Evolutionary conservation across 2,888 invertebrate species (phyloP).

Genomic region (Cybosia mesomella): DNA sequence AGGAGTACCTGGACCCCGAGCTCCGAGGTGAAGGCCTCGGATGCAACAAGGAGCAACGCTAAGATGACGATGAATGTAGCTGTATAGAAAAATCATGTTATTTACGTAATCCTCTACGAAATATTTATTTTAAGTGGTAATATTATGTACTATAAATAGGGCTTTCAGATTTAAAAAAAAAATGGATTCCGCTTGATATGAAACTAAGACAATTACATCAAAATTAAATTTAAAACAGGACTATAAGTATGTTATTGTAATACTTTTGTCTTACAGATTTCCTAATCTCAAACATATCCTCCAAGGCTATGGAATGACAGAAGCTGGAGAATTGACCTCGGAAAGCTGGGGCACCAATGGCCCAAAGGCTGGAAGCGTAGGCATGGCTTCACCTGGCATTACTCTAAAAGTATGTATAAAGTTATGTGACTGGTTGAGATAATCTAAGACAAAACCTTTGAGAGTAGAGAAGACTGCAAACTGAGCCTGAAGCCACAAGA

Average conservation of each 20-base stretch:
- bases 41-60: too few relatives aligned
- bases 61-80: too few relatives aligned
- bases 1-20: too few relatives aligned
- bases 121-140: too few relatives aligned
- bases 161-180: too few relatives aligned
- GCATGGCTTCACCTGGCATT: conserved; percentile 70
- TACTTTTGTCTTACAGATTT: conserved; percentile 52
- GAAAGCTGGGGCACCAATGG: conserved; percentile 71
- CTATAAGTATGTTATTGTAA: background rate
- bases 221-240: background rate
- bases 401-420: conserved; percentile 64
- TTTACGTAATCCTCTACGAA: too few relatives aligned
- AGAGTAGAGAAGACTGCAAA: background rate
- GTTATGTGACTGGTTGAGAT: background rate
- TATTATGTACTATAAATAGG: too few relatives aligned
- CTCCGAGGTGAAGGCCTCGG: too few relatives aligned
- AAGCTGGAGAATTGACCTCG: conserved; percentile 72
- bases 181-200: too few relatives aligned
- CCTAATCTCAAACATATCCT: conserved; percentile 62
- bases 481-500: background rate
- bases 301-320: conserved; percentile 79
- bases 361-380: conserved; percentile 72
- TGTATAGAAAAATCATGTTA: too few relatives aligned
- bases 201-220: background rate
- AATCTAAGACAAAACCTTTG: background rate